Evolutionary conservation across 2,113 vertebrate genomes (phyloP), one percentile per base, ranked within the genome.

Genomic region (Oncorhynchus kisutch): DNA sequence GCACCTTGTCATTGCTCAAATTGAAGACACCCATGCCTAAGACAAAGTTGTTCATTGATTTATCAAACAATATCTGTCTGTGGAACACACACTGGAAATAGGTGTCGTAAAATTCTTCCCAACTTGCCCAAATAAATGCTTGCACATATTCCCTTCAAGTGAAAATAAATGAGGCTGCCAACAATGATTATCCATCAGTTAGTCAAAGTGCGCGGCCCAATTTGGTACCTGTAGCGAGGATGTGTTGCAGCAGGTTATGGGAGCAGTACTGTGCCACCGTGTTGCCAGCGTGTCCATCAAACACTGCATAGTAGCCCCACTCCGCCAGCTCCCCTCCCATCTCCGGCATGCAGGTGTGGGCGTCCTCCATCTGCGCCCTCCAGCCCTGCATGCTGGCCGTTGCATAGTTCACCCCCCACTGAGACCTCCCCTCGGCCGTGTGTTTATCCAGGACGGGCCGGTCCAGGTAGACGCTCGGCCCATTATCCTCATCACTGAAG

Each of bases 241-340:
- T 91, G 68, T 92, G 91, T 68, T 90, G 84, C 73, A 94, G 92
- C 74, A 96, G 88, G 84, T 95, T 87, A 74, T 64, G 87, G 54
- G 94, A 92, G 73, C 94, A 94, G 75, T 94, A 95, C 74, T 92
- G 88, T 1, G 94, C 94, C 27, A 95, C 94, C 1, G 85, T 92
- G 74, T 70, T 82, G 22, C 94, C 94, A 0, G 94, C 91, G 48
- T 95, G 94, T 80, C 95, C 91, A 69, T 95, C 95, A 64, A 93
- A 93, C 34, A 95, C 92, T 2, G 94, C 93, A 70, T 92, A 95
- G 88, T 93, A 95, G 2, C 88, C 90, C 94, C 94, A 95, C 68
- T 86, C 83, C 1, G 68, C 71, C 81, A 94, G 82, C 11, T 86
- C 84, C 3, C 89, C 89, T 0, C 75, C 85, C 75, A 94, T 76